Base-by-base conservation (phyloP, 1,140 invertebrate species). In the Hycleus cichorii region DNA sequence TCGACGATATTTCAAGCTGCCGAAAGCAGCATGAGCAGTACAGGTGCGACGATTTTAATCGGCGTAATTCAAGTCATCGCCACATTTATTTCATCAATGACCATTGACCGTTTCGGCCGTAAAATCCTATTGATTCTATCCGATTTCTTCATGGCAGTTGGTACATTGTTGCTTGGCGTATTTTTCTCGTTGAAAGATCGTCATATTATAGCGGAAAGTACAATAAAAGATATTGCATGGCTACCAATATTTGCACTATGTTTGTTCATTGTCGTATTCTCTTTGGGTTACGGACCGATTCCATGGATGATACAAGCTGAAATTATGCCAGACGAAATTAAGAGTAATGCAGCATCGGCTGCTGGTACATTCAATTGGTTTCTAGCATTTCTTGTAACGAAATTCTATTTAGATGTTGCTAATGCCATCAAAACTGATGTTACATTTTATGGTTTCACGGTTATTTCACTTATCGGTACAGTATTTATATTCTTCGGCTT, bases 321-420 rank as follows among this genome's bases (percentile, higher is more conserved):
- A 73, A 69, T 90, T 62, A 88, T 89, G 75, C 79, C 89, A 47
- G 75, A 87, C 62, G 82, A 87, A 49, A 79, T 92, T 10, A 89
- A 90, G 57, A 88, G 87, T 58, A 81, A 89, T 43, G 88, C 87
- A 42, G 78, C 81, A 64, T 81, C 88, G 0, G 82, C 91, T 63
- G 86, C 88, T 2, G 86, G 86, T 40, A 79, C 84, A 9, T 85
- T 87, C 63, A 94, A 92, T 67, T 88, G 92, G 81, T 66, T 87
- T 3, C 81, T 84, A 51, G 90, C 88, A 45, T 95, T 95, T 72
- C 60, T 90, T 9, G 85, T 95, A 1, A 93, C 93, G 12, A 87
- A 88, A 67, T 81, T 81, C 60, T 91, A 85, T 67, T 63, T 64
- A 2, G 67, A 78, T 9, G 40, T 89, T 18, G 74, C 76, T 38